phyloP scores from a whole-genome alignment of 2,113 vertebrate species.

The Notechis scutatus region DNA sequence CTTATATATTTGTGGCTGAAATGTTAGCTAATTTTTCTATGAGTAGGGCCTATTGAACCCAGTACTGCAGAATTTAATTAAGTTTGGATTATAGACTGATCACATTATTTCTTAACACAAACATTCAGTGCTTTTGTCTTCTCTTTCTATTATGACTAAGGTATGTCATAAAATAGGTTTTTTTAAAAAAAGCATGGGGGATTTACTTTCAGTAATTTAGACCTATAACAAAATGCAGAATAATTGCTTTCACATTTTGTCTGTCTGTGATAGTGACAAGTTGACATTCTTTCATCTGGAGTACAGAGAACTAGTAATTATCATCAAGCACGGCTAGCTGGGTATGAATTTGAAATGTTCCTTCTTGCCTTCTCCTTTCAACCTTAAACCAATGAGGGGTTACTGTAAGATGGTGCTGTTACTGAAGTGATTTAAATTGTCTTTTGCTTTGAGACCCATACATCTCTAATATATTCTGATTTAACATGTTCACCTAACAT shows the following conservation, averaged over 20 bases:
- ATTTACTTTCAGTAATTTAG: not conserved
- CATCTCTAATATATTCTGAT: not conserved
- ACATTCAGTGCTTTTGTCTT: not conserved
- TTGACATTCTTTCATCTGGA: not conserved
- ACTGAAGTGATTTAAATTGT: not conserved
- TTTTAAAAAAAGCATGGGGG: not conserved
- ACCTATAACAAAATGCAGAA: not conserved
- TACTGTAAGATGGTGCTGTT: not conserved
- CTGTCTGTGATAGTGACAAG: not conserved
- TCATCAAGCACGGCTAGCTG: not conserved
- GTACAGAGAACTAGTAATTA: not conserved
- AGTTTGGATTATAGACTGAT: not conserved
- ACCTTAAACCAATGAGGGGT: not conserved
- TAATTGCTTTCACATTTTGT: not conserved
- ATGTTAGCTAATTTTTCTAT: not conserved
- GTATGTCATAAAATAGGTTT: not conserved
- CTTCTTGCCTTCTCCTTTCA: not conserved
- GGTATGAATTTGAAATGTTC: not conserved
- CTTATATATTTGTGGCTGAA: not conserved
- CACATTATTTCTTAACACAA: not conserved
- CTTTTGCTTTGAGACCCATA: not conserved
- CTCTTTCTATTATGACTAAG: no score
- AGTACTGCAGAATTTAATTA: not conserved
- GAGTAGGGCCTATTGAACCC: not conserved
- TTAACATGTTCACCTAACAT: not conserved